These are phyloP conservation scores for Anser brachyrhynchus DNA, from an alignment of 2,113 vertebrate genomes.

Conservation along the genomic window DNA sequence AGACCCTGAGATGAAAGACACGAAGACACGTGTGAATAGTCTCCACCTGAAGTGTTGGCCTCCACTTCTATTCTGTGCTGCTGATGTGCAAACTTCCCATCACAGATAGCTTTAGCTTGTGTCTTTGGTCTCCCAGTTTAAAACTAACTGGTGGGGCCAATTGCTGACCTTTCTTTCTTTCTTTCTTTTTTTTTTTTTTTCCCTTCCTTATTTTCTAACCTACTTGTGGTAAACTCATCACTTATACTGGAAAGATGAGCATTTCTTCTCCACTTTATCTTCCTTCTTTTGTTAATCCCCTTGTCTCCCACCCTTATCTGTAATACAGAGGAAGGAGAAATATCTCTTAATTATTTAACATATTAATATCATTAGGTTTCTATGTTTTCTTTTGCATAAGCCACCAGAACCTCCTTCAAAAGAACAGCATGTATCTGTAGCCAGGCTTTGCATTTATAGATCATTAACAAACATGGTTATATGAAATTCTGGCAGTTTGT, in stretches of 20 bases:
- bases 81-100: background rate
- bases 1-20: no score
- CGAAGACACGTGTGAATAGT: fast-evolving
- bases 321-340: background rate
- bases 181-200: no score
- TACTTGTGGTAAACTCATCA: background rate
- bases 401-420: constrained; percentile 41
- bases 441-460: constrained; percentile 21
- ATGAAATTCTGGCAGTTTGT: constrained; percentile 7
- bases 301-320: background rate
- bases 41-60: background rate
- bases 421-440: background rate
- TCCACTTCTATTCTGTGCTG: background rate
- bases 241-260: background rate
- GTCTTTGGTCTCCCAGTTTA: background rate
- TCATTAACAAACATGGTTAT: constrained; percentile 17
- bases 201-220: background rate
- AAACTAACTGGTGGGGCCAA: background rate
- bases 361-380: background rate
- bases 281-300: background rate
- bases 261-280: background rate
- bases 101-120: background rate
- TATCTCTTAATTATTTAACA: constrained; percentile 25
- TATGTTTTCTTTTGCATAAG: background rate
- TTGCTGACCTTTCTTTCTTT: background rate